Conservation (phyloP, 1,140 invertebrate species). For the Metopolophium dirhodum region DNA sequence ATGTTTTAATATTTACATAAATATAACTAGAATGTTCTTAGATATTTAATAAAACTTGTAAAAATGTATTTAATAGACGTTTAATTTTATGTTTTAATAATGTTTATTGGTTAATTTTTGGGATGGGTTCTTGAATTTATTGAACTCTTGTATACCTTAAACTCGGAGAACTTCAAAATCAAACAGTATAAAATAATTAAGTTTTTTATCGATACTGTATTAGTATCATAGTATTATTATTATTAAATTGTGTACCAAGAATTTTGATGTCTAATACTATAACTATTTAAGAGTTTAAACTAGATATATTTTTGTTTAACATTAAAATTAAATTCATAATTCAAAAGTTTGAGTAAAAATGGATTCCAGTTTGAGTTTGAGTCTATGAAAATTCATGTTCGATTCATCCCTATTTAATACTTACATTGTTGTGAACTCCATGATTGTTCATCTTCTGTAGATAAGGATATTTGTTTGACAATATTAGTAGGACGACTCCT, state of each 20-base stretch:
- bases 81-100: not conserved
- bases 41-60: too few relatives aligned
- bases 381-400: not conserved
- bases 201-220: not conserved
- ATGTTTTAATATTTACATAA: too few relatives aligned
- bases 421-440: conserved; percentile 55
- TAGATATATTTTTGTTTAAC: not conserved
- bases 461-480: conserved; percentile 50
- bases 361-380: not conserved
- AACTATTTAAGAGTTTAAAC: not conserved
- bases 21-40: too few relatives aligned
- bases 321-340: not conserved
- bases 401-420: not conserved
- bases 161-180: too few relatives aligned
- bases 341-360: not conserved
- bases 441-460: conserved; percentile 53
- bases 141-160: too few relatives aligned
- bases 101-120: too few relatives aligned
- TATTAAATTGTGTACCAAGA: not conserved
- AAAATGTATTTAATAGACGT: not conserved
- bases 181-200: not conserved
- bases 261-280: not conserved
- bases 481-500: conserved; percentile 47
- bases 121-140: too few relatives aligned
- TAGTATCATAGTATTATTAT: not conserved